Conservation (phyloP, 2,888 invertebrate species). For the Eupithecia tripunctaria region DNA sequence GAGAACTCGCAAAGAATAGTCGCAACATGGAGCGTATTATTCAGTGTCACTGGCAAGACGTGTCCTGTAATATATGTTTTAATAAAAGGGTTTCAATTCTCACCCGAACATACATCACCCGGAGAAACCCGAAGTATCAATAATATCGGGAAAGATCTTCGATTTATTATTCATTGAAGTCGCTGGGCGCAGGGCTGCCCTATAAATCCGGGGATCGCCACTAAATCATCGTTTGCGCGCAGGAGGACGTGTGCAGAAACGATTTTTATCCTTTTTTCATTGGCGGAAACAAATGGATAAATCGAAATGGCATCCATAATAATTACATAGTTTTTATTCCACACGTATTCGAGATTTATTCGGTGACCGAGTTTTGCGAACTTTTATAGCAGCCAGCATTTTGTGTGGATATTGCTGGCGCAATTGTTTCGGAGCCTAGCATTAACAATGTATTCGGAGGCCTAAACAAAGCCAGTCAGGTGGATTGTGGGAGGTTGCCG, state of each 20-base stretch:
- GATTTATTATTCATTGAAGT: constrained; percentile 82
- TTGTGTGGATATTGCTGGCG: constrained; percentile 48
- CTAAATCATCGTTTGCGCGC: constrained; percentile 77
- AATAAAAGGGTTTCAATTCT: constrained; percentile 83
- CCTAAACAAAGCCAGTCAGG: constrained; percentile 76
- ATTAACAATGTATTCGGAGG: constrained; percentile 69
- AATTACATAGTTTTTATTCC: constrained; percentile 50
- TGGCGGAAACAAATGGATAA: constrained; percentile 62
- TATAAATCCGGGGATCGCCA: constrained; percentile 77
- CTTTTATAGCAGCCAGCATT: constrained; percentile 43
- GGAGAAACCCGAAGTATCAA: constrained; percentile 77
- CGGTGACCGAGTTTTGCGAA: constrained; percentile 29
- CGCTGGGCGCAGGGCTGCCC: constrained; percentile 68
- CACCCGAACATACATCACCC: constrained; percentile 77
- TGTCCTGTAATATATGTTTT: constrained; percentile 82
- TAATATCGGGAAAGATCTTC: constrained; percentile 79
- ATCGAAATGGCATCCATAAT: constrained; percentile 55
- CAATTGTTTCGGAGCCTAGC: constrained; percentile 54
- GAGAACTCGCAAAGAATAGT: constrained; percentile 72
- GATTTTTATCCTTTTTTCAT: constrained; percentile 69
- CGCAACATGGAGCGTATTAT: constrained; percentile 81
- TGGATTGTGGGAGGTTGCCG: constrained; percentile 61
- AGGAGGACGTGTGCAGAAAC: constrained; percentile 65
- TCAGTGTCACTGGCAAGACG: constrained; percentile 80
- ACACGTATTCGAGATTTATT: constrained; percentile 38